phyloP scores from a whole-genome alignment of 2,797 vertebrate species.

The Eleutherodactylus coqui region DNA sequence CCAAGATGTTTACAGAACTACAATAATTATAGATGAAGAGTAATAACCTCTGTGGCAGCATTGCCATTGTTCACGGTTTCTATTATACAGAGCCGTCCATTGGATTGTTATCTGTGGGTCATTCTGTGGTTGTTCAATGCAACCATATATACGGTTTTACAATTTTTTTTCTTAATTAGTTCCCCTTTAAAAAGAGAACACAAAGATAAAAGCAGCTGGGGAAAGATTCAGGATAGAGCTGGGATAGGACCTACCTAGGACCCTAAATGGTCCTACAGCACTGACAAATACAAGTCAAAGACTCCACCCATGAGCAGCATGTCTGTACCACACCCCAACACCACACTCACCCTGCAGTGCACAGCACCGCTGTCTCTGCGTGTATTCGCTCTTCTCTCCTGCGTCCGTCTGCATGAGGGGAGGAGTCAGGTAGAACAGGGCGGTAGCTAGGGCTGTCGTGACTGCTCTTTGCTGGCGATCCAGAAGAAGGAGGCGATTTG shows the following conservation, averaged over 20 bases:
- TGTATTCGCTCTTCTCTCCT: slow-evolving; percentile 96
- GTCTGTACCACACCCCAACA: not conserved
- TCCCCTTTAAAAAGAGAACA: not conserved
- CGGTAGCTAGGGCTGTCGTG: slow-evolving; percentile 85
- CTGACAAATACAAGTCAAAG: not conserved
- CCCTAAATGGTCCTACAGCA: not conserved
- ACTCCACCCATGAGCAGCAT: not conserved
- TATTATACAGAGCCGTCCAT: not conserved
- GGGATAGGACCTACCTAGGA: not conserved
- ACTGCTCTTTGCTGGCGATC: slow-evolving; percentile 89
- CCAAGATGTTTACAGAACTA: not conserved
- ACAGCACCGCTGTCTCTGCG: slow-evolving; percentile 91
- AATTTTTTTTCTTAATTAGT: not conserved
- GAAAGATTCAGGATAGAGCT: not conserved
- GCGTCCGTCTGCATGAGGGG: slow-evolving; percentile 91
- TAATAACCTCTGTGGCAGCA: not conserved
- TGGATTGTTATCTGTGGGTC: not conserved
- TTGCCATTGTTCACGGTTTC: not conserved
- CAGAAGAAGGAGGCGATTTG: slow-evolving; percentile 90
- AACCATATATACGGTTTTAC: not conserved
- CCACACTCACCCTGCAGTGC: slow-evolving; percentile 96
- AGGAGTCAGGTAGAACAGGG: slow-evolving; percentile 89
- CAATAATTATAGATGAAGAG: not conserved
- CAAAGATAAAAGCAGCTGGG: not conserved
- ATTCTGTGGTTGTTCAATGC: not conserved